phyloP scores from a whole-genome alignment of 1,140 invertebrate genomes.

The Planococcus citri region DNA sequence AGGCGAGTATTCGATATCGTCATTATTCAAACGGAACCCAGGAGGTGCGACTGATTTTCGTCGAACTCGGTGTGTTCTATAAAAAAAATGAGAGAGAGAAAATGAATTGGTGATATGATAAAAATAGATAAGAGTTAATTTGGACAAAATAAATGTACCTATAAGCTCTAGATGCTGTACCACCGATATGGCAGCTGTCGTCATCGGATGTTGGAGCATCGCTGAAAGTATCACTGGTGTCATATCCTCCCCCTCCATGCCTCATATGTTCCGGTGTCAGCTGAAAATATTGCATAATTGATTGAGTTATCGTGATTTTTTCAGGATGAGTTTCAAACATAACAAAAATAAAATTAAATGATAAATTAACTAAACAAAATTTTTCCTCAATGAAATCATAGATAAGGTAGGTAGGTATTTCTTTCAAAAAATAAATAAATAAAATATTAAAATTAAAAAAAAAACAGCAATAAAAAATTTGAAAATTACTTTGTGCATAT shows the following conservation, averaged over 20 bases:
- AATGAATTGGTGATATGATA: too few species aligned
- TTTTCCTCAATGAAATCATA: not conserved
- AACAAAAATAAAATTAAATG: not conserved
- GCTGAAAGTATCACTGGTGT: slow-evolving; percentile 32
- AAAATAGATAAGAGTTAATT: too few species aligned
- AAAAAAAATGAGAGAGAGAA: slow-evolving; percentile 34
- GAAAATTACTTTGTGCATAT: too few species aligned
- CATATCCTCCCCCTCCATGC: slow-evolving; percentile 29
- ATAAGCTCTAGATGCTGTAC: not conserved
- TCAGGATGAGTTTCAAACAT: not conserved
- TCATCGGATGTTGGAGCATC: slow-evolving; percentile 28
- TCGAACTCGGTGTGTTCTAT: too few species aligned
- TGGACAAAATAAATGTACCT: too few species aligned
- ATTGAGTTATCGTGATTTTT: not conserved
- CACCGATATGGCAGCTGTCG: slow-evolving; percentile 24
- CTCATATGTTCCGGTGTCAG: slow-evolving; percentile 30
- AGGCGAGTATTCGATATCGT: slow-evolving; percentile 35
- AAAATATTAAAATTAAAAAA: slow-evolving; percentile 14
- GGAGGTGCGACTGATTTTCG: slow-evolving; percentile 37
- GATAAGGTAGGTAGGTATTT: not conserved
- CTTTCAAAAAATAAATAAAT: not conserved
- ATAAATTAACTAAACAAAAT: not conserved
- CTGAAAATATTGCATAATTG: slow-evolving; percentile 25
- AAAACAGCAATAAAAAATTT: not conserved
- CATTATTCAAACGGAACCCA: slow-evolving; percentile 26